Evolutionary conservation across 2,113 vertebrate species (phyloP), one percentile per base, ranked within the genome.

Genomic region (Thamnophis sirtalis): DNA sequence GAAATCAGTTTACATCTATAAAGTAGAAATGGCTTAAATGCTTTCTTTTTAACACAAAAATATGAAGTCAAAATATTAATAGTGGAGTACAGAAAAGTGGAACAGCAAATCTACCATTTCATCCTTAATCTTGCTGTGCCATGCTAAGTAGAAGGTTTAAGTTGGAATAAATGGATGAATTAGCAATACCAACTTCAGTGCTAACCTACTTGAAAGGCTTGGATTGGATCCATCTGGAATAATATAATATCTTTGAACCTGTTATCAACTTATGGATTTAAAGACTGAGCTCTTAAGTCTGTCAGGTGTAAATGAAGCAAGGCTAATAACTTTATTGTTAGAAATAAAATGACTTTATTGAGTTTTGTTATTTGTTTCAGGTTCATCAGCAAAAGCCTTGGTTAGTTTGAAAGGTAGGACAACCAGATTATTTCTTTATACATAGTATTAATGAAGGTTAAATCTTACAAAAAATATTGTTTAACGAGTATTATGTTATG

Each of bases 311-410:
- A 90, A 58, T 19, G 55, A 24, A 93, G 53, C 43, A 48, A 80
- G 54, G 33, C 9, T 55, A 94, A 38, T 89, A n/a, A 90, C 13
- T 58, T n/a, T 90, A 43, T 1, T 93, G 80, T 96, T 54, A 95
- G 96, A 94, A 94, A 94, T 56, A 93, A 94, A 95, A 48, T 85
- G 53, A 95, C 95, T 95, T 93, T 93, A 33, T 94, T 73, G 24
- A 53, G 51, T 92, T 96, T 90, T 91, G 90, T 96, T 95, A 92
- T 95, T 91, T 89, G 93, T 98, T 97, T 53, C 96, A 99, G 99
- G 98, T 97, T 99, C 99, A 96, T 99, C 99, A 92, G 99, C 99
- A 95, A 99, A 99, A 98, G 99, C 99, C 91, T 98, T 99, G 90
- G 99, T 99, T 96, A 99, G 99, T 97, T 98, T 99, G 88, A 99